Evolutionary conservation across 35 echinoderm and acorn worm genomes (phyloP).

Genomic region (Nesometra sesokonis): DNA sequence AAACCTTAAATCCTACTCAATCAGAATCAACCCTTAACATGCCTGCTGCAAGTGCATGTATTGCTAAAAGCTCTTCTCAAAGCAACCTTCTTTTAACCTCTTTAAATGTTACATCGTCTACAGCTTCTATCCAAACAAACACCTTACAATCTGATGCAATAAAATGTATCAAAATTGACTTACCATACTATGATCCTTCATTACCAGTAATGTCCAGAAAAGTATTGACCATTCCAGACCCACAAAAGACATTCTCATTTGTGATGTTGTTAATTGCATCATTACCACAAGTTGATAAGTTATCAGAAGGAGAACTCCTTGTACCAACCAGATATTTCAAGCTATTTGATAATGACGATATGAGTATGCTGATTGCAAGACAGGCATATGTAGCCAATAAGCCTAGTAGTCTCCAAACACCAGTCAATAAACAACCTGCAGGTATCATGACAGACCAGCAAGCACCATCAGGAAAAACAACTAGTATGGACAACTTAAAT

Average conservation of each 20-base stretch:
- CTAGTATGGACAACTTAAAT: too few species aligned
- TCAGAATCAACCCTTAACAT: too few species aligned
- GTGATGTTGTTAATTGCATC: not conserved
- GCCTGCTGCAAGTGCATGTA: not conserved
- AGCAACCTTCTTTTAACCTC: not conserved
- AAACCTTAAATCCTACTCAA: too few species aligned
- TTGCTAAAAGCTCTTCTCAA: too few species aligned
- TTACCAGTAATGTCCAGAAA: not conserved
- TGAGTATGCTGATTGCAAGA: too few species aligned
- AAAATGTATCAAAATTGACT: not conserved
- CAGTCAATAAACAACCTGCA: too few species aligned
- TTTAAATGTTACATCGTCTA: too few species aligned
- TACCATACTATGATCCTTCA: not conserved
- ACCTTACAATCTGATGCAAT: not conserved
- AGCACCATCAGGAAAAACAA: too few species aligned
- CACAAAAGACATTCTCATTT: not conserved
- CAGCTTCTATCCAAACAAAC: not conserved
- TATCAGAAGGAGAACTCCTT: not conserved
- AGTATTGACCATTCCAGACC: not conserved
- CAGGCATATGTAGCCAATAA: too few species aligned
- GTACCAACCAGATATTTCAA: not conserved
- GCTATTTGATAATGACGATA: not conserved
- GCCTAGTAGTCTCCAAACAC: too few species aligned
- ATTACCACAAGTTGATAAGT: not conserved
- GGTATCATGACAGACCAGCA: too few species aligned